Conservation (phyloP, 1,140 invertebrate species). For the Calosoma granatense region DNA sequence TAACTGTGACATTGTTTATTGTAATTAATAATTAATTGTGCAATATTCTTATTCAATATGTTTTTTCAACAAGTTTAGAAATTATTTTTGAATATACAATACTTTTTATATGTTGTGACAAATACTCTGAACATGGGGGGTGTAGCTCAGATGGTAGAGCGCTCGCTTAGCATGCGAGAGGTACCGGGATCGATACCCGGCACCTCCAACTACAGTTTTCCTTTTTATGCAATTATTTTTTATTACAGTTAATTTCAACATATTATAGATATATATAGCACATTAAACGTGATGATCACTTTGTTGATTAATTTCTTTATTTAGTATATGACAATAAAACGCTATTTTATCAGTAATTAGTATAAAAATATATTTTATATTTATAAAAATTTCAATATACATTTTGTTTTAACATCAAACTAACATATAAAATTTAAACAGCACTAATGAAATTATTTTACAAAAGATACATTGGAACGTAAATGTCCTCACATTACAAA, state of each 20-base stretch:
- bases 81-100: no score
- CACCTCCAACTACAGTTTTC: conserved; percentile 43
- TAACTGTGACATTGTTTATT: no score
- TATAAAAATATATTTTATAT: not conserved
- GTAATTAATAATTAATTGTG: no score
- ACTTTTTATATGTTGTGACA: no score
- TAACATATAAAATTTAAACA: not conserved
- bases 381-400: not conserved
- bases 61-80: no score
- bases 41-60: no score
- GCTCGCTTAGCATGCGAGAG: conserved; percentile 80
- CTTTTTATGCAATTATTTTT: no score
- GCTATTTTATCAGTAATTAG: not conserved
- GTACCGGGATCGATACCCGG: conserved; percentile 75
- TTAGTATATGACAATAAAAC: not conserved
- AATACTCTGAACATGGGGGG: conserved; percentile 43
- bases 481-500: no score
- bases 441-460: not conserved
- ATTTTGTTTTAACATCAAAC: not conserved
- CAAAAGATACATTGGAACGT: not conserved
- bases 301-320: no score
- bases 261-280: no score
- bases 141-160: conserved; percentile 80
- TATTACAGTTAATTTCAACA: no score
- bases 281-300: no score